phyloP scores from a whole-genome alignment of 2,888 invertebrate species.

The Rhamnusium bicolor region DNA sequence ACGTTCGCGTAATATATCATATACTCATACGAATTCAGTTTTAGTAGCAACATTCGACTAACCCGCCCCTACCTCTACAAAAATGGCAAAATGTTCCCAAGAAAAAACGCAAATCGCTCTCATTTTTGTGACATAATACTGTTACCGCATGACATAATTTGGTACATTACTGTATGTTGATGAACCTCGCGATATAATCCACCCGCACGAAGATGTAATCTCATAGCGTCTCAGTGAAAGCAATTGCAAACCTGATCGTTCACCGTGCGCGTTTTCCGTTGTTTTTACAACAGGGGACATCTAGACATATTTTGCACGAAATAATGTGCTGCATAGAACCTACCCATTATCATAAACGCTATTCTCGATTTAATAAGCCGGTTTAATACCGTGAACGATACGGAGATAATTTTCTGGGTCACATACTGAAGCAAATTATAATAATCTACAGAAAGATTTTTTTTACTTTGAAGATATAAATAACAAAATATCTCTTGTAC shows the following conservation, averaged over 20 bases:
- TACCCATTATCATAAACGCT: background rate
- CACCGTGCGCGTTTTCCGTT: slow-evolving; percentile 22
- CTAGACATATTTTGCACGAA: slow-evolving; percentile 35
- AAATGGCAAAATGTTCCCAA: background rate
- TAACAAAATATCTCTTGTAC: no score
- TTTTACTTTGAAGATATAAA: no score
- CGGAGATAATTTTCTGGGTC: no score
- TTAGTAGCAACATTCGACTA: background rate
- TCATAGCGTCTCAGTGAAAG: slow-evolving; percentile 35
- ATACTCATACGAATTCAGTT: background rate
- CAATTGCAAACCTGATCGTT: slow-evolving; percentile 18
- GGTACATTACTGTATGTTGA: slow-evolving; percentile 16
- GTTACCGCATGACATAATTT: slow-evolving; percentile 22
- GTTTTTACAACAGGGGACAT: slow-evolving; percentile 34
- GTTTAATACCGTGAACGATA: background rate
- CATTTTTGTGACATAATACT: slow-evolving; percentile 26
- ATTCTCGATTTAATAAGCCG: background rate
- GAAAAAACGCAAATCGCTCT: background rate
- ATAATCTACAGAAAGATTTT: no score
- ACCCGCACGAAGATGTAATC: slow-evolving; percentile 37
- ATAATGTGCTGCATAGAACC: background rate
- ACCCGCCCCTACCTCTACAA: background rate
- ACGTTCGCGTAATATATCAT: background rate
- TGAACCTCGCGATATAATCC: slow-evolving; percentile 30
- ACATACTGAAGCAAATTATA: no score